Base-by-base conservation (phyloP, 2,797 vertebrate species). In the Phataginus tricuspis region DNA sequence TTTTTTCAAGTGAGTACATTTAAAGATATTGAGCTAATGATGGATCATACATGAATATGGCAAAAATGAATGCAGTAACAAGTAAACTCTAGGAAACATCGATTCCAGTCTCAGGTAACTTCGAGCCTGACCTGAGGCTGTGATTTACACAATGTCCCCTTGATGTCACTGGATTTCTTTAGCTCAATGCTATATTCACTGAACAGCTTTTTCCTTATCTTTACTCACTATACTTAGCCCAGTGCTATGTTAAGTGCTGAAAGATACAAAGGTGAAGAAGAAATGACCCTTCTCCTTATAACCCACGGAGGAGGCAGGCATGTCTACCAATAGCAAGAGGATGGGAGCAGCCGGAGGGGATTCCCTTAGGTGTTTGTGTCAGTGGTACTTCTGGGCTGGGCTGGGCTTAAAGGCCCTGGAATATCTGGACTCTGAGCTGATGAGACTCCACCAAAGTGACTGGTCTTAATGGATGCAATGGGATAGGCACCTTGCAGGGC, bases 11-110 rank as follows among this genome's bases (percentile, higher is more conserved):
- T 82, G 25, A 93, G 19, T 53, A 25, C 14, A 53, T 34, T 88
- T 80, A 90, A 93, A 92, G 11, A 93, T 45, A 84, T 7, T 68
- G 55, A 79, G 51, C 77, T 91, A 83, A 57, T 71, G 68, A 88
- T 0, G 14, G 1, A 3, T 80, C 87, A 74, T n/a, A 42, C 12
- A 77, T 0, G 3, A 57, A 84, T 16, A 6, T 21, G 23, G 71
- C 29, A 90, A 95, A 61, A 68, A 93, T 23, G 29, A 86, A 88
- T 39, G 39, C 16, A 59, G 61, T 21, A 59, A 89, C n/a, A 25
- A 77, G 68, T 86, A 66, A 86, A 72, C 34, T 84, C 66, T 66
- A 29, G 5, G 7, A 85, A 93, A 57, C 45, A 55, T 0, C 21
- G 59, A 55, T 37, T 72, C 45, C 45, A 90, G 37, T 61, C 82